phyloP scores from a whole-genome alignment of 2,888 invertebrate genomes.

The Parascotia fuliginaria region DNA sequence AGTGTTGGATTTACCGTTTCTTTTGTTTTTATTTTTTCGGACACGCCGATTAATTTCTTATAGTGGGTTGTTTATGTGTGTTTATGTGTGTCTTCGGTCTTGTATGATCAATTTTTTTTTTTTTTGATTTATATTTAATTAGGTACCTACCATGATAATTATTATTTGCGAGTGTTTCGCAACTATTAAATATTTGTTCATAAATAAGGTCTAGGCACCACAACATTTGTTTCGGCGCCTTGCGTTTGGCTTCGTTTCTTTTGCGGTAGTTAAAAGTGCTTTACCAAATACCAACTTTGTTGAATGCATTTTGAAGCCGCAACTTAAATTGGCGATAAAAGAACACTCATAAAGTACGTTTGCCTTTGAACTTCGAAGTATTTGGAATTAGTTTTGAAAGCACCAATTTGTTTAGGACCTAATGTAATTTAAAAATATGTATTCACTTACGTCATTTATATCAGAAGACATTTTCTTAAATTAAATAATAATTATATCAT shows the following conservation, averaged over 20 bases:
- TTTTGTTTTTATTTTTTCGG: slow-evolving; percentile 77
- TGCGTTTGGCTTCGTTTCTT: slow-evolving; percentile 68
- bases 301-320: slow-evolving; percentile 42
- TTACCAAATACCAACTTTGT: slow-evolving; percentile 56
- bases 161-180: slow-evolving; percentile 38
- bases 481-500: no score
- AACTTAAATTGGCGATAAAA: slow-evolving; percentile 43
- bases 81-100: slow-evolving; percentile 57
- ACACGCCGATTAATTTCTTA: slow-evolving; percentile 76
- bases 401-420: background rate
- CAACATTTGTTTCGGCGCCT: slow-evolving; percentile 60
- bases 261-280: slow-evolving; percentile 61
- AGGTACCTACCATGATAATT: slow-evolving; percentile 52
- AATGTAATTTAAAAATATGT: no score
- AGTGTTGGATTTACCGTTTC: slow-evolving; percentile 79
- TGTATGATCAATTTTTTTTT: slow-evolving; percentile 56
- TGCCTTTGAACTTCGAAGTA: slow-evolving; percentile 11
- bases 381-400: slow-evolving; percentile 14
- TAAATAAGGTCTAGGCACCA: slow-evolving; percentile 58
- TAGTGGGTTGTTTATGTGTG: slow-evolving; percentile 65
- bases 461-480: background rate
- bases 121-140: slow-evolving; percentile 53
- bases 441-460: no score
- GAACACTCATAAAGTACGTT: slow-evolving; percentile 28
- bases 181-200: slow-evolving; percentile 40